Evolutionary conservation across 2,113 vertebrate species (phyloP).

Genomic region (Mus pahari): DNA sequence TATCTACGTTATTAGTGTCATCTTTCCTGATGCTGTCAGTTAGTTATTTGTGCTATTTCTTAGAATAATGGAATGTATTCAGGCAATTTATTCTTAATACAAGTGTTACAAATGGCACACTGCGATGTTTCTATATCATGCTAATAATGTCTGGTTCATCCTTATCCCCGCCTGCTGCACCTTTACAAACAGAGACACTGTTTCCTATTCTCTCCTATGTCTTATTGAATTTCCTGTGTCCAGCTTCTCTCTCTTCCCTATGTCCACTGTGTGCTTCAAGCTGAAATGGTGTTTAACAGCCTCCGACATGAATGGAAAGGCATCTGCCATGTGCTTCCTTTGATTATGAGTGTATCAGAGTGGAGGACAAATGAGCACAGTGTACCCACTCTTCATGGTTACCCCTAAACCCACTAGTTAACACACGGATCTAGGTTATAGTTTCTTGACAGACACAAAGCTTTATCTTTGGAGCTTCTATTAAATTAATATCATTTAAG

Average conservation of each 20-base stretch:
- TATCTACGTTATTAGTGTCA: constrained; percentile 85
- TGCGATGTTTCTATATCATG: constrained; percentile 84
- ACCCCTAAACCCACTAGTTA: not conserved
- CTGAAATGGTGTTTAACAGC: constrained; percentile 29
- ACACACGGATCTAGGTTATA: not conserved
- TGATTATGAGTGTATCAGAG: not conserved
- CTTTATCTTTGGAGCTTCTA: not conserved
- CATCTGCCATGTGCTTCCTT: not conserved
- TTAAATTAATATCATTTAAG: not conserved
- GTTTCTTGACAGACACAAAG: not conserved
- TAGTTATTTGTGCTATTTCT: constrained; percentile 85
- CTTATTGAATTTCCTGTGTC: constrained; percentile 75
- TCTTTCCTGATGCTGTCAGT: constrained; percentile 81
- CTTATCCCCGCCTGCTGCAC: constrained; percentile 69
- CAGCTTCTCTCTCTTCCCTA: constrained; percentile 68
- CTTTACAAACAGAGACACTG: constrained; percentile 86
- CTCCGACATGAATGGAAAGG: not conserved
- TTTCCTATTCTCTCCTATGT: constrained; percentile 72
- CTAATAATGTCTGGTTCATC: constrained; percentile 84
- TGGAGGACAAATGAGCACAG: constrained; percentile 1
- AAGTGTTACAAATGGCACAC: constrained; percentile 81
- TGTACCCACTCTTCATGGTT: not conserved
- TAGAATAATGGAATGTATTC: constrained; percentile 88
- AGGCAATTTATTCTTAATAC: constrained; percentile 86
- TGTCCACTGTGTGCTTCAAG: constrained; percentile 49